These are phyloP conservation scores for Leptodactylus fallax DNA, from an alignment of 2,797 vertebrate genomes.

Conservation along the genomic window DNA sequence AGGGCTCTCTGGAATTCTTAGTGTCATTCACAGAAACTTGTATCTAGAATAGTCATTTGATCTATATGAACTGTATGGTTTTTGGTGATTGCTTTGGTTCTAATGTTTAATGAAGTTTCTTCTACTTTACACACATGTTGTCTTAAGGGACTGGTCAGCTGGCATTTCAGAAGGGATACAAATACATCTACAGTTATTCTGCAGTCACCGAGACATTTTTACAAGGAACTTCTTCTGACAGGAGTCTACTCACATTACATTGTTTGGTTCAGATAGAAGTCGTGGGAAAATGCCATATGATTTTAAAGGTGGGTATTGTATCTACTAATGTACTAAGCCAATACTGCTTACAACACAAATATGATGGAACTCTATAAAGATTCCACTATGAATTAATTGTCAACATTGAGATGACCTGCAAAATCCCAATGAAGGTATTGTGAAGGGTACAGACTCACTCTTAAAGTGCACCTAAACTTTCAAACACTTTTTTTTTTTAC, in stretches of 20 bases:
- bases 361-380: not conserved
- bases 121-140: not conserved
- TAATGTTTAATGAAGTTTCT: not conserved
- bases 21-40: not conserved
- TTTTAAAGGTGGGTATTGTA: constrained; percentile 75
- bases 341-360: not conserved
- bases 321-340: not conserved
- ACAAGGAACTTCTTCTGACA: constrained; percentile 72
- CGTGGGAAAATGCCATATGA: constrained; percentile 80
- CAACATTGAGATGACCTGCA: not conserved
- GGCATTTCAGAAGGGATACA: constrained; percentile 70
- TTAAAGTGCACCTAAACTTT: too few relatives aligned
- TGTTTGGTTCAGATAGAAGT: constrained; percentile 80
- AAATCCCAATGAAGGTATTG: not conserved
- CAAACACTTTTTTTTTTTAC: too few relatives aligned
- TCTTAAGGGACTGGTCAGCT: constrained; percentile 64
- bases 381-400: not conserved
- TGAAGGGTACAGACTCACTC: too few relatives aligned
- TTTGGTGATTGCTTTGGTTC: not conserved
- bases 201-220: constrained; percentile 76
- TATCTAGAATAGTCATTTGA: not conserved
- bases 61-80: not conserved
- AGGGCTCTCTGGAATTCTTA: not conserved
- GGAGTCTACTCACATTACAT: constrained; percentile 80
- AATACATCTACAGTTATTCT: constrained; percentile 83